Conservation (phyloP, 2,888 invertebrate species). For the Caenorhabditis panamensis region DNA sequence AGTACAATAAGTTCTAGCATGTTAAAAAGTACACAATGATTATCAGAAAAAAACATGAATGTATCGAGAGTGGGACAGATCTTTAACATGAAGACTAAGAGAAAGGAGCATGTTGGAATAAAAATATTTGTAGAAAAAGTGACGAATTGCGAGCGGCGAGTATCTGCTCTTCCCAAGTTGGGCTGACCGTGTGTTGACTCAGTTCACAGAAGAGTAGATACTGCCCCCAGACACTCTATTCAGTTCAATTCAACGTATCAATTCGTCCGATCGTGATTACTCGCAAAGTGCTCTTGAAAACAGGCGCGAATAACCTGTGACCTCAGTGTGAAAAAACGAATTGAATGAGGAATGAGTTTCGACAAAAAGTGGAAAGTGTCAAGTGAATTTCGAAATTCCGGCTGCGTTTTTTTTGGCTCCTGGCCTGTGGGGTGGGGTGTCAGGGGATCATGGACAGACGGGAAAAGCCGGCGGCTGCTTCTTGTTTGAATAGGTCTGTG, state of each 20-base stretch:
- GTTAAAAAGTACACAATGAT: too few relatives aligned
- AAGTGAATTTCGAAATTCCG: constrained; percentile 19
- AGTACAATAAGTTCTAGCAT: neutral
- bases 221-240: constrained; percentile 25
- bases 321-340: constrained; percentile 19
- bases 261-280: constrained; percentile 38
- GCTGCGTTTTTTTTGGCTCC: constrained; percentile 20
- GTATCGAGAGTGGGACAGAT: neutral
- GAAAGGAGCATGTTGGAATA: constrained; percentile 1
- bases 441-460: constrained; percentile 55
- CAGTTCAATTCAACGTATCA: constrained; percentile 37
- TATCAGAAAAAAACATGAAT: too few relatives aligned
- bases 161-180: neutral
- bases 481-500: constrained; percentile 47
- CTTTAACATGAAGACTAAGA: neutral
- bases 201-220: constrained; percentile 53
- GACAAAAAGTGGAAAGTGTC: constrained; percentile 35
- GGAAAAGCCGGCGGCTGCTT: constrained; percentile 31
- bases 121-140: neutral
- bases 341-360: neutral
- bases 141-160: neutral
- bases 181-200: constrained; percentile 39
- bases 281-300: constrained; percentile 50
- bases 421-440: constrained; percentile 20
- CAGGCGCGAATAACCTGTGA: constrained; percentile 9